phyloP scores from a whole-genome alignment of 2,888 invertebrate genomes.

The Halictus quadricinctus region DNA sequence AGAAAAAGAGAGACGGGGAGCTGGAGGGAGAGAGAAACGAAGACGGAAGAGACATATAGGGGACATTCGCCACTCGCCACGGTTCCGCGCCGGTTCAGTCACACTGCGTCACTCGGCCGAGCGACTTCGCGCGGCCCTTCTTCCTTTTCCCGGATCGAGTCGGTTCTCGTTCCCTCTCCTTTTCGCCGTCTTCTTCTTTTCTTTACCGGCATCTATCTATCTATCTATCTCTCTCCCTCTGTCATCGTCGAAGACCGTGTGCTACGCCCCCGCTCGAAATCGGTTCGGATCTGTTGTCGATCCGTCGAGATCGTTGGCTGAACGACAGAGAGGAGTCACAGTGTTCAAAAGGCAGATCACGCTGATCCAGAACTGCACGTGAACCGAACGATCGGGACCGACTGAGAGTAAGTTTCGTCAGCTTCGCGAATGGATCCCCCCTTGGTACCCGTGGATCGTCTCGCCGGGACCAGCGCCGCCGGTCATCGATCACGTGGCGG shows the following conservation, averaged over 20 bases:
- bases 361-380: conserved; percentile 11
- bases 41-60: conserved; percentile 50
- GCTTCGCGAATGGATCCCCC: conserved; percentile 23
- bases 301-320: neutral
- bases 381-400: conserved; percentile 32
- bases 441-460: conserved; percentile 23
- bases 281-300: neutral
- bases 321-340: neutral
- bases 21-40: conserved; percentile 33
- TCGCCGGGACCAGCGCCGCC: conserved; percentile 19
- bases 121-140: conserved; percentile 74
- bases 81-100: conserved; percentile 74
- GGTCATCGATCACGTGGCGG: conserved; percentile 44
- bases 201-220: neutral
- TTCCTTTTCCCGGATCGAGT: conserved; percentile 38
- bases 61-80: conserved; percentile 63
- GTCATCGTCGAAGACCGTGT: neutral
- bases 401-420: conserved; percentile 53
- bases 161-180: conserved; percentile 17
- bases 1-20: conserved; percentile 17
- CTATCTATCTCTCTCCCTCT: neutral
- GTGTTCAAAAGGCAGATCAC: conserved; percentile 13
- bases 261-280: neutral
- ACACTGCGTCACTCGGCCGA: conserved; percentile 78
- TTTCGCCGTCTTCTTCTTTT: conserved; percentile 13